Conservation (phyloP, 1,140 invertebrate species). For the Caerostris darwini region DNA sequence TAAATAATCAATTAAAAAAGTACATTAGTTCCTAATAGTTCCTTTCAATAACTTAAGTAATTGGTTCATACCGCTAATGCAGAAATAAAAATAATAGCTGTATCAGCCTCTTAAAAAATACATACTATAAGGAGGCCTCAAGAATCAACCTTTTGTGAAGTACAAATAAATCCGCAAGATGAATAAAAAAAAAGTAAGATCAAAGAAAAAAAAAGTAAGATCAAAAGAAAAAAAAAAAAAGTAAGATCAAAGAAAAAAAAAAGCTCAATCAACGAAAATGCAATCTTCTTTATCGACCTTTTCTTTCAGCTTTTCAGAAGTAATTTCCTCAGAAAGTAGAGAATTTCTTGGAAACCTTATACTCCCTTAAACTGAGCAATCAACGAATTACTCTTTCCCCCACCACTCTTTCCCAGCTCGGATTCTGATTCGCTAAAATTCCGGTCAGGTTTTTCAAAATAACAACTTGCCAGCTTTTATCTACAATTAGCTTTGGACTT, state of each 20-base stretch:
- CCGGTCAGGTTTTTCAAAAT: constrained; percentile 33
- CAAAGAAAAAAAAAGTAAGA: too few species aligned
- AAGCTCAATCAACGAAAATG: neutral
- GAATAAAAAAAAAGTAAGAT: too few species aligned
- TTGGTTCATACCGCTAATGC: too few species aligned
- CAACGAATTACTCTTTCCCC: constrained; percentile 44
- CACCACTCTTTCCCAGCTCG: neutral
- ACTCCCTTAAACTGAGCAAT: constrained; percentile 13
- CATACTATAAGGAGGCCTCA: too few species aligned
- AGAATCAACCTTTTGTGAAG: constrained; percentile 8
- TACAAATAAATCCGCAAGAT: constrained; percentile 13
- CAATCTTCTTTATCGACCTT: constrained; percentile 56
- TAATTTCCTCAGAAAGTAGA: neutral
- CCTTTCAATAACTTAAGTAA: too few species aligned
- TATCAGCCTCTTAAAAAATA: too few species aligned
- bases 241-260: neutral
- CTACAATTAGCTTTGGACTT: constrained; percentile 44
- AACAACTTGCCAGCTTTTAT: constrained; percentile 44
- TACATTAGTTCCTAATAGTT: too few species aligned
- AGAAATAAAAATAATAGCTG: too few species aligned
- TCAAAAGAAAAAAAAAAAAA: too few species aligned
- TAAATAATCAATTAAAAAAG: too few species aligned
- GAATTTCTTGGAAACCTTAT: neutral
- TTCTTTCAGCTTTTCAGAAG: neutral
- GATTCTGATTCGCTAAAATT: constrained; percentile 20